Base-by-base conservation (phyloP, 2,888 invertebrate genomes). In the Trachelus troglodyta region DNA sequence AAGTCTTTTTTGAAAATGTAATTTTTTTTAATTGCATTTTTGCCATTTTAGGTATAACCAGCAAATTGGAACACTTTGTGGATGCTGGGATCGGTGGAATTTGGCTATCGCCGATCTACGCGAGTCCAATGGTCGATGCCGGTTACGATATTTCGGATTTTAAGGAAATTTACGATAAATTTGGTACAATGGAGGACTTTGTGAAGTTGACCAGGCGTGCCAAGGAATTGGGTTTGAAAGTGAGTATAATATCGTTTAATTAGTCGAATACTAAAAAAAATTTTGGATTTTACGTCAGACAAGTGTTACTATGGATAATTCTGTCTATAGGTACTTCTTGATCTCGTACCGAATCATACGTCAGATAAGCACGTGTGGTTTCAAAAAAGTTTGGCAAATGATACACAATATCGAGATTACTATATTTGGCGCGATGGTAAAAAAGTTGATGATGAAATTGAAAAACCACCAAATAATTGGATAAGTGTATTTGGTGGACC, bases 81-180 rank as follows among this genome's bases (percentile, higher is more conserved):
- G 94, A 96, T 11, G 92, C 95, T 0, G 96, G 96, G 0, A 93
- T 97, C 0, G 94, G 94, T 12, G 95, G 95, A 0, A 93, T 96
- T 77, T 97, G 97, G 97, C 92, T 98, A 79, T 97, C 97, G 0
- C 97, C 98, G 0, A 95, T 98, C 85, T 97, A 95, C 91, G 92
- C 93, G 77, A 97, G 97, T 0, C 97, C 97, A 0, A 96, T 96
- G 95, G 93, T 94, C 0, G 98, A 98, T 92, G 96, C 96, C 89
- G 98, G 98, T 0, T 98, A 98, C 85, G 98, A 98, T 88, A 95
- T 98, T 84, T 94, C 95, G 37, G 94, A 97, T 92, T 97, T 95
- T 90, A 94, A 92, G 77, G 93, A 93, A 33, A 94, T 98, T 37
- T 95, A 97, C 83, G 90, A 94, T 0, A 93, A 94, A 76, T 97